Conservation (phyloP, 1,140 invertebrate species). For the Cheumatopsyche charites region DNA sequence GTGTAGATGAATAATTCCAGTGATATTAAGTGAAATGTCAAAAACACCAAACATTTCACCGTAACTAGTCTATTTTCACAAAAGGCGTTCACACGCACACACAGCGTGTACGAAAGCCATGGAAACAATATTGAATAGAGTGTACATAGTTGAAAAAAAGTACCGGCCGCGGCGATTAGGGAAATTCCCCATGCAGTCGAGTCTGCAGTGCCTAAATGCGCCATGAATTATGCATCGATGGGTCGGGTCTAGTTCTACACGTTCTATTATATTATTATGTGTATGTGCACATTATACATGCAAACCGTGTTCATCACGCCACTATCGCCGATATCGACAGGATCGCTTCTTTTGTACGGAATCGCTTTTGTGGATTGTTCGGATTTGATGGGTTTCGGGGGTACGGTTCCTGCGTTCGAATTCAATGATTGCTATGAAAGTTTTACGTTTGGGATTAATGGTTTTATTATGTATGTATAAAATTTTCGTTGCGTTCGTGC, state of each 20-base stretch:
- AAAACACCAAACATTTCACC: no score
- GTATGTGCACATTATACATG: conserved; percentile 24
- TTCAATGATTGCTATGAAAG: no score
- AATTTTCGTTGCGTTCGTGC: no score
- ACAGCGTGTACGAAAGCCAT: neutral
- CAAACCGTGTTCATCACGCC: conserved; percentile 34
- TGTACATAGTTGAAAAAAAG: conserved; percentile 1
- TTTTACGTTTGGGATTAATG: no score
- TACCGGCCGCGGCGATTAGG: conserved; percentile 26
- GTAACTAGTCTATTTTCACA: neutral
- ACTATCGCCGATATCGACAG: conserved; percentile 13
- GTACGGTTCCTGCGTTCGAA: no score
- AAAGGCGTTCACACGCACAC: neutral
- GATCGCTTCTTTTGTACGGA: neutral
- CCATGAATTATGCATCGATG: conserved; percentile 34
- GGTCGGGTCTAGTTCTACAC: neutral
- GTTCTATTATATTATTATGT: neutral
- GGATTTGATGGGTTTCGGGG: no score
- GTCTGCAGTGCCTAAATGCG: conserved; percentile 37
- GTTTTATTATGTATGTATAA: no score
- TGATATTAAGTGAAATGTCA: no score
- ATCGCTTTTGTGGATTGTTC: no score
- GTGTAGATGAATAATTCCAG: no score
- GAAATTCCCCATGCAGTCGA: conserved; percentile 34
- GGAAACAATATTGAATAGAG: neutral